Evolutionary conservation across 1,140 invertebrate species (phyloP).

Genomic region (Ridgeia piscesae): DNA sequence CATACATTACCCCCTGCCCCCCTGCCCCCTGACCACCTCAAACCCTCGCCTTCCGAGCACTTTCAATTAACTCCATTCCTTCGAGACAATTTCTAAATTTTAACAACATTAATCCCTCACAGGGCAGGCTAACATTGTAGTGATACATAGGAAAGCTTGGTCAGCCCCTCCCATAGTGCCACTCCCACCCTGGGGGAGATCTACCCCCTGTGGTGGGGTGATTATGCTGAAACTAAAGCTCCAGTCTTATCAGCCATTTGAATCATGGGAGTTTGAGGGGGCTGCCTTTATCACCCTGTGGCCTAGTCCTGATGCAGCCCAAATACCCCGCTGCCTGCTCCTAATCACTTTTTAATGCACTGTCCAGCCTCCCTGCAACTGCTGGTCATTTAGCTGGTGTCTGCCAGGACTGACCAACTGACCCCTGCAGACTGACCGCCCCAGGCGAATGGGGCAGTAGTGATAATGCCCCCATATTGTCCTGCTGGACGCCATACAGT

Average conservation of each 20-base stretch:
- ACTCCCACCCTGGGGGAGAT: neutral
- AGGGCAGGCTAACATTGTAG: neutral
- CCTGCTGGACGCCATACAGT: neutral
- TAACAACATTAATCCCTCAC: neutral
- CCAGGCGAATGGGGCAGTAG: neutral
- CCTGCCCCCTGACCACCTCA: neutral
- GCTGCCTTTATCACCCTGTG: neutral
- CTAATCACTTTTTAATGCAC: constrained; percentile 1
- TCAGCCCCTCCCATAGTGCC: neutral
- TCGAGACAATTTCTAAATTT: neutral
- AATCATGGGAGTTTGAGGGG: neutral
- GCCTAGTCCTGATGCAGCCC: neutral
- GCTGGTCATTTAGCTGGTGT: neutral
- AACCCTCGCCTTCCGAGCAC: neutral
- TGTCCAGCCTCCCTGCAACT: neutral
- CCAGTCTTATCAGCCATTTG: neutral
- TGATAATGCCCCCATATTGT: constrained; percentile 5
- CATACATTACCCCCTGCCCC: neutral
- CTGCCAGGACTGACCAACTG: neutral
- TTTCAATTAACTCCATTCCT: neutral
- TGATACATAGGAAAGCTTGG: neutral
- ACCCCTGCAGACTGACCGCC: neutral
- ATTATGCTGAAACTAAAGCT: neutral
- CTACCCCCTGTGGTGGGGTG: neutral
- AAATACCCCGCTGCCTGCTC: neutral